A percentile compares a stretch with the other conserved stretches of the same genome.
Conservation (phyloP, 2,797 vertebrate genomes). For the Phalanger gymnotis region DNA sequence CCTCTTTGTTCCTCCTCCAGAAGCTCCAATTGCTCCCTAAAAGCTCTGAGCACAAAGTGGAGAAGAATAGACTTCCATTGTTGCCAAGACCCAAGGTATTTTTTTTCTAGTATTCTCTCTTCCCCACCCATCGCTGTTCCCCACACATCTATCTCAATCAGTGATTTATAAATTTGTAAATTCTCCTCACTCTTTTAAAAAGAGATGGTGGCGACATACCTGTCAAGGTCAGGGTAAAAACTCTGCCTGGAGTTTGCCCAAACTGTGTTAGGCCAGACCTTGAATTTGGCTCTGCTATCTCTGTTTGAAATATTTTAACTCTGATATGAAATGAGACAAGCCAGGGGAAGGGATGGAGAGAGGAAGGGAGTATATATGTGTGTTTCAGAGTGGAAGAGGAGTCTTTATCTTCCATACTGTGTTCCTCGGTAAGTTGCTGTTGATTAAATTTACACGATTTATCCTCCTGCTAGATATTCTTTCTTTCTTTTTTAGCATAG, state of each 20-base stretch:
- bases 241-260: conserved; percentile 63
- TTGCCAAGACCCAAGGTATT: background rate
- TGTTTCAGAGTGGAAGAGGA: conserved; percentile 22
- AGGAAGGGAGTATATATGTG: background rate
- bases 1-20: background rate
- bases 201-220: conserved; percentile 47
- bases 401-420: conserved; percentile 46
- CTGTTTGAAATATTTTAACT: conserved; percentile 60
- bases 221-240: conserved; percentile 45
- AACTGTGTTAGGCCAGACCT: conserved; percentile 56
- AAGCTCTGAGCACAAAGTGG: background rate
- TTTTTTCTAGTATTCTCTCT: background rate
- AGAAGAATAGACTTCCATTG: conserved; percentile 38
- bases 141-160: background rate
- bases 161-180: background rate
- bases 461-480: conserved; percentile 28
- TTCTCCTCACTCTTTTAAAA: conserved; percentile 52
- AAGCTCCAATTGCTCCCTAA: conserved; percentile 15
- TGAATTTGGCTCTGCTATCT: conserved; percentile 69
- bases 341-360: background rate
- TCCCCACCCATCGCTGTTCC: accelerated
- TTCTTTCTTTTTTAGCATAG: conserved; percentile 43
- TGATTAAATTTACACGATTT: conserved; percentile 51
- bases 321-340: conserved; percentile 37
- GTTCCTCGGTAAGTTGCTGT: conserved; percentile 49